Evolutionary conservation across 1,140 invertebrate genomes (phyloP), one percentile per base, ranked within the genome.

Genomic region (Cyrtorhinus lividipennis): DNA sequence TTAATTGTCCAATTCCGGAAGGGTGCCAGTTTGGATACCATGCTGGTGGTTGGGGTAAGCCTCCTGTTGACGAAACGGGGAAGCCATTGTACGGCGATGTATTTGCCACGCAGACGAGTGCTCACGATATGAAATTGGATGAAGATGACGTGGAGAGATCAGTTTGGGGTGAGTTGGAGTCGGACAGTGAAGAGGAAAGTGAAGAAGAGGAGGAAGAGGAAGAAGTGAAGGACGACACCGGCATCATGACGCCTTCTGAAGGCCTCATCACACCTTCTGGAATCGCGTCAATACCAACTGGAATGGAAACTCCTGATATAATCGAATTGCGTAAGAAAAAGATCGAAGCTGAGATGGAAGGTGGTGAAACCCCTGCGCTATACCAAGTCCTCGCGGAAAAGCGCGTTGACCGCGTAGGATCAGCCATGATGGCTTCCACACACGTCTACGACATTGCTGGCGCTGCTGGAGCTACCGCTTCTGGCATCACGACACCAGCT

Each of bases 61-160:
- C 97, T n/a, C 97, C 97, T 1, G 97, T 99, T 0, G 97, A 99
- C 77, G 95, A 99, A 75, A 87, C 85, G 67, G 96, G 97, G 18
- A 88, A 95, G 74, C 97, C 97, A 0, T 76, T 99, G 0, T 99
- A 99, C 74, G 97, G 97, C 8, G 97, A 99, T 77, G 97, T 99
- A 0, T 99, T 99, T 74, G 96, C 95, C 27, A 81, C 83, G 26
- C 80, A 80, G 30, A 80, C 83, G 8, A 56, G 30, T 30, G 48
- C 48, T 3, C 48, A 60, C 38, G 63, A 64, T 46, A 61, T 64
- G 12, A 64, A 61, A 56, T 56, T 60, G 3, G 64, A 65, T 71
- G 95, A 98, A 69, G 89, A 92, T 67, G 89, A 93, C 65, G 84
- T 98, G 23, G 95, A 98, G 69, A 82, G 87, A 53, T 87, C 87